Base-by-base conservation (phyloP, 2,888 invertebrate genomes). In the Steromphala cineraria region DNA sequence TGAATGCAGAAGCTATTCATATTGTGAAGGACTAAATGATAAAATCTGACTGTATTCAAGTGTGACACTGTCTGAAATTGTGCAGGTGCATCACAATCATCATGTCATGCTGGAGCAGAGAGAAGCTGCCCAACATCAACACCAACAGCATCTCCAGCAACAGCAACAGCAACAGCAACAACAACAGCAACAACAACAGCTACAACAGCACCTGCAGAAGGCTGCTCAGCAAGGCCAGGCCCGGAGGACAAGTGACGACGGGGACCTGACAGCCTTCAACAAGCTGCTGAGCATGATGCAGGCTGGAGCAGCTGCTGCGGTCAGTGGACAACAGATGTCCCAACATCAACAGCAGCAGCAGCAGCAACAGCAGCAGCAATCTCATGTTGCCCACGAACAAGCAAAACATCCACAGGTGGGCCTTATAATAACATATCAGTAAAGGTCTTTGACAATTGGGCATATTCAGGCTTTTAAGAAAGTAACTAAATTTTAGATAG, bases 221-320 rank as follows among this genome's bases (percentile, higher is more conserved):
- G 46, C 46, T 46, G 46, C 46, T 46, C 46, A 46, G 46, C 46
- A 46, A 46, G 46, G 46, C 36, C 78, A 55, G 24, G 55, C 21
- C 28, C 40, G 53, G 31, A 80, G 55, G 62, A 83, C 79, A 36
- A 82, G 80, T 4, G 86, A 85, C 8, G 83, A 87, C 19, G 88
- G 86, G 46, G 92, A 92, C 83, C 88, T 92, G 85, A 86, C 91
- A 24, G 93, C 93, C 4, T 93, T 92, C 84, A 92, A 93, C 86
- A 92, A 92, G 80, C 88, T 93, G 71, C 88, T 93, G 5, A 91
- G 89, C 67, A 80, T 91, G 84, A 91, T 92, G 90, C 89, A 91
- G 75, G 90, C 90, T 56, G 90, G 90, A 8, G 89, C 91, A 31
- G 89, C 90, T 7, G 87, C 90, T 55, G 86, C 87, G 31, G 87